Conservation (phyloP, 2,113 vertebrate genomes). For the Sapajus apella region DNA sequence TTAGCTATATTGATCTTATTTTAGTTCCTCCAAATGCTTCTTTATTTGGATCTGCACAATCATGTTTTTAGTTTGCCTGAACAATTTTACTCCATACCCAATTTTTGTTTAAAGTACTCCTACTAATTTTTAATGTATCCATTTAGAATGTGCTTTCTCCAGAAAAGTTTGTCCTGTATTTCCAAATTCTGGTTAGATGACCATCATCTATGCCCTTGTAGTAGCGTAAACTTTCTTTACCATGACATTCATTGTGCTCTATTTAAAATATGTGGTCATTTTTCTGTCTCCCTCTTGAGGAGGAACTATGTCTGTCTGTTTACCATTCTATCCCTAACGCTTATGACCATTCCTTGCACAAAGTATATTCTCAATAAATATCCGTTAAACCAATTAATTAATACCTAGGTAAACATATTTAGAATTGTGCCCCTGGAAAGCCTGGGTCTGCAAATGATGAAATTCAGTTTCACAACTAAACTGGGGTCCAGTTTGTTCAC, state of each 20-base stretch:
- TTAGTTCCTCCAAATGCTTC: neutral
- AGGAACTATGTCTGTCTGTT: neutral
- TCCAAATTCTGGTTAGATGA: conserved; percentile 2
- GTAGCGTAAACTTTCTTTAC: neutral
- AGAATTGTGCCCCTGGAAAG: neutral
- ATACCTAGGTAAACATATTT: neutral
- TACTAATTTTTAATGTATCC: neutral
- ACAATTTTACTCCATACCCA: neutral
- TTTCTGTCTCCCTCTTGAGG: neutral
- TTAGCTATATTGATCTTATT: neutral
- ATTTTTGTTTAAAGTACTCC: conserved; percentile 29
- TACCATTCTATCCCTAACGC: neutral
- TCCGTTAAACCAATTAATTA: neutral
- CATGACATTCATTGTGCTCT: neutral
- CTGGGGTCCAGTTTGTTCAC: neutral
- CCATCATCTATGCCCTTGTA: neutral
- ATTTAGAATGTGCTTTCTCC: neutral
- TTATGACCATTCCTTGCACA: neutral
- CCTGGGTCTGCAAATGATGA: neutral
- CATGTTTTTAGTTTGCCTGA: neutral
- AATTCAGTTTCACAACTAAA: conserved; percentile 2
- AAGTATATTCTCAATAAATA: neutral
- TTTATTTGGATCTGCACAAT: neutral
- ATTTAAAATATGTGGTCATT: neutral
- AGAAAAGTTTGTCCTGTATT: neutral